These are phyloP conservation scores for Coenonympha arcania DNA, from an alignment of 2,888 invertebrate genomes.

Conservation along the genomic window DNA sequence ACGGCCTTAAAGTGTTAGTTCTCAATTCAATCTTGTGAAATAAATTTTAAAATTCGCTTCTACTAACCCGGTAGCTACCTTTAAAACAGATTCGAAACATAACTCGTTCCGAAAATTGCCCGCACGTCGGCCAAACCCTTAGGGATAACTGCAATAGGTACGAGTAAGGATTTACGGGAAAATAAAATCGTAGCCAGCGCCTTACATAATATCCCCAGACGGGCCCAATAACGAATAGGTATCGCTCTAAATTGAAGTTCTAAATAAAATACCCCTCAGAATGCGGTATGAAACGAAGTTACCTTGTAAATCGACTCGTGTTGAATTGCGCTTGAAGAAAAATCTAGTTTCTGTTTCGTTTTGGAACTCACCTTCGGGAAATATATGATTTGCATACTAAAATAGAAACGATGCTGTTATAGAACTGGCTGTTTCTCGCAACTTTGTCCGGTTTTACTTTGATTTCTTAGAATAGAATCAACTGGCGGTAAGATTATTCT, in stretches of 20 bases:
- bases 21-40: constrained; percentile 50
- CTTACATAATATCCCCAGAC: constrained; percentile 57
- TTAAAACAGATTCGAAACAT: constrained; percentile 62
- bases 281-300: constrained; percentile 31
- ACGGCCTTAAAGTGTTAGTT: neutral
- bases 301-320: constrained; percentile 37
- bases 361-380: constrained; percentile 24
- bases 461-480: no score
- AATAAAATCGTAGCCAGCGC: constrained; percentile 62
- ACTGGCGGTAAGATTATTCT: no score
- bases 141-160: constrained; percentile 60
- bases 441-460: no score
- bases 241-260: constrained; percentile 61
- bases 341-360: constrained; percentile 26
- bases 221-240: constrained; percentile 50
- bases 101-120: constrained; percentile 66
- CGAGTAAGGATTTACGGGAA: constrained; percentile 41
- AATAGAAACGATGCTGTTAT: constrained; percentile 19
- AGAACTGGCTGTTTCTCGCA: no score
- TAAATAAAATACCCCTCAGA: constrained; percentile 49
- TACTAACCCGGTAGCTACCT: constrained; percentile 47
- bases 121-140: constrained; percentile 46
- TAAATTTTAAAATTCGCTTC: constrained; percentile 49
- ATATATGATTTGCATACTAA: constrained; percentile 24
- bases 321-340: constrained; percentile 25